Conservation (phyloP, 2,888 invertebrate genomes). For the Omphaloscelis lunosa region DNA sequence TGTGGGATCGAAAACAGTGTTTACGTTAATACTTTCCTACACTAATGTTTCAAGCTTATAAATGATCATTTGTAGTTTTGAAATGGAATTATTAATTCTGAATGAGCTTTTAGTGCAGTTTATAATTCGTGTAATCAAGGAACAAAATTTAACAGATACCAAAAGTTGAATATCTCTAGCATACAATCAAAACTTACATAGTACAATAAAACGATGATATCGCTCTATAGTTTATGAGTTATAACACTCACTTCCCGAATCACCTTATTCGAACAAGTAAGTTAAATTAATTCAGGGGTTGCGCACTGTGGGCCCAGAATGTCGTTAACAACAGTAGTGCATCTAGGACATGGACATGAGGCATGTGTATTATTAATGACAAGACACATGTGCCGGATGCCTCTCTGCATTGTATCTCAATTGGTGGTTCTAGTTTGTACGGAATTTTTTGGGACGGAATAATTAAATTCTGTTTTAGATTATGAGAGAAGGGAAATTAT, state of each 20-base stretch:
- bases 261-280: slow-evolving; percentile 58
- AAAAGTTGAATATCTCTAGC: slow-evolving; percentile 45
- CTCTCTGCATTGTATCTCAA: slow-evolving; percentile 41
- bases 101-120: slow-evolving; percentile 14
- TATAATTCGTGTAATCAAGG: slow-evolving; percentile 16
- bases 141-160: slow-evolving; percentile 25
- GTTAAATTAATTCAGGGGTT: slow-evolving; percentile 65
- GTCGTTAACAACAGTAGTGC: slow-evolving; percentile 77
- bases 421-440: slow-evolving; percentile 30
- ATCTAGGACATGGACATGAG: slow-evolving; percentile 70
- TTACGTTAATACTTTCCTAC: slow-evolving; percentile 57
- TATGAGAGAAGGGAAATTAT: slow-evolving; percentile 3
- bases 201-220: slow-evolving; percentile 51
- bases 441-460: slow-evolving; percentile 36
- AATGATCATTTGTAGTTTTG: slow-evolving; percentile 37
- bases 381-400: slow-evolving; percentile 55
- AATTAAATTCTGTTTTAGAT: slow-evolving; percentile 28
- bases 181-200: slow-evolving; percentile 50
- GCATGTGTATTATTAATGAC: slow-evolving; percentile 75
- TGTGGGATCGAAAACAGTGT: slow-evolving; percentile 62
- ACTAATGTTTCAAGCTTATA: slow-evolving; percentile 36
- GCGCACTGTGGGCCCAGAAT: slow-evolving; percentile 68
- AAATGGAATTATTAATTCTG: slow-evolving; percentile 3
- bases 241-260: slow-evolving; percentile 45
- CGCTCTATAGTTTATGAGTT: slow-evolving; percentile 41